Conservation (phyloP, 2,888 invertebrate genomes). For the Fragum fragum region DNA sequence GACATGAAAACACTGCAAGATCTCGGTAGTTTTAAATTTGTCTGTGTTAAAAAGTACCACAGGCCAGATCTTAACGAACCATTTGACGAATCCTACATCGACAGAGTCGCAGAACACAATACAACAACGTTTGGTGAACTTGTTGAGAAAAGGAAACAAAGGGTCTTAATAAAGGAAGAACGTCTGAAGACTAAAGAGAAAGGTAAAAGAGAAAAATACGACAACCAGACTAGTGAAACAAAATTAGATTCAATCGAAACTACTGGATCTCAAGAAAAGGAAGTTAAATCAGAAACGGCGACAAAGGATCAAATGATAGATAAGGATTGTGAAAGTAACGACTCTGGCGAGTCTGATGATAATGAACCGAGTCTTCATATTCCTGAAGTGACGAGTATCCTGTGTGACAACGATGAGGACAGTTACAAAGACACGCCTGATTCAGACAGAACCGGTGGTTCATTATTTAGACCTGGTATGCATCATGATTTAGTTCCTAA, state of each 20-base stretch:
- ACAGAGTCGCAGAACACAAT: constrained; percentile 41
- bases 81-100: constrained; percentile 1
- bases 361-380: constrained; percentile 23
- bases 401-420: constrained; percentile 29
- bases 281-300: neutral
- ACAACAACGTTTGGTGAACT: constrained; percentile 56
- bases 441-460: neutral
- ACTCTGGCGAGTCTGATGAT: neutral
- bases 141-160: constrained; percentile 56
- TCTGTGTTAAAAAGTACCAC: constrained; percentile 63
- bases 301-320: neutral
- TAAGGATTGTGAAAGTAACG: neutral
- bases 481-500: constrained; percentile 16
- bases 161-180: constrained; percentile 53
- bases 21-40: constrained; percentile 61
- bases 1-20: constrained; percentile 48
- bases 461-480: constrained; percentile 20
- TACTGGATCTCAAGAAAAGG: neutral
- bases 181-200: constrained; percentile 8
- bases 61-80: constrained; percentile 35
- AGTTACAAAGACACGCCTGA: constrained; percentile 15
- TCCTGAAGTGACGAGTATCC: constrained; percentile 48
- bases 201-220: neutral
- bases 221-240: constrained; percentile 1
- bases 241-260: neutral